Conservation (phyloP, 92 coral and sea anemone species). For the Palythoa caribaeorum region DNA sequence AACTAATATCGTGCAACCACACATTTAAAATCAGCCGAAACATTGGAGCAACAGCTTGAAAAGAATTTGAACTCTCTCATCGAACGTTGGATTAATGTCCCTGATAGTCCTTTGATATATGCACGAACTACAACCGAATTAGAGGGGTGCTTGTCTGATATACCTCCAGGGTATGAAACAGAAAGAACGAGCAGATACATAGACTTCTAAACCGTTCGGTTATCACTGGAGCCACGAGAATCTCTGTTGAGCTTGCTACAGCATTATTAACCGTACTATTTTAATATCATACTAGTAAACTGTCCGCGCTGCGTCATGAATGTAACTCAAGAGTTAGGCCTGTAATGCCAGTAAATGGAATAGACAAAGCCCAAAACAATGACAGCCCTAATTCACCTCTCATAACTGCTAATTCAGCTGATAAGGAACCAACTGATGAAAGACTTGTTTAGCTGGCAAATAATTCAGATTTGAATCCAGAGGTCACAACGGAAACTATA, state of each 20-base stretch:
- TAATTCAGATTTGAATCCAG: not conserved
- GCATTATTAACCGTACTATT: conserved; percentile 38
- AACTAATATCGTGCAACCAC: conserved; percentile 55
- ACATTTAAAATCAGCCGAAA: conserved; percentile 55
- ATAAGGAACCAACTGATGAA: not conserved
- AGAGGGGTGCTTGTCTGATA: conserved; percentile 65
- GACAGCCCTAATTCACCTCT: not conserved
- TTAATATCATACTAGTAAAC: conserved; percentile 28
- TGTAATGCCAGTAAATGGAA: conserved; percentile 48
- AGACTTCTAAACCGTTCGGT: conserved; percentile 56
- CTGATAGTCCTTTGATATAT: conserved; percentile 42
- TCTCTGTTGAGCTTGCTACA: conserved; percentile 62
- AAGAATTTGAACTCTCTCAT: conserved; percentile 59
- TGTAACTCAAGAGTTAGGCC: conserved; percentile 63
- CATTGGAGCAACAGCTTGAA: conserved; percentile 24
- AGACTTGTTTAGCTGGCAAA: not conserved
- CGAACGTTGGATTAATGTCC: conserved; percentile 56
- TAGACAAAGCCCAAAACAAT: conserved; percentile 14
- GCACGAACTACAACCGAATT: conserved; percentile 37
- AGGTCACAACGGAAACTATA: not conserved
- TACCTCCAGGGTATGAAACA: conserved; percentile 76
- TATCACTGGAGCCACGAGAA: conserved; percentile 71
- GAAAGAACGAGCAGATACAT: conserved; percentile 68
- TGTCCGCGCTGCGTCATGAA: conserved; percentile 22
- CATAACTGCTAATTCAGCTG: not conserved